Conservation (phyloP, 2,113 vertebrate genomes). For the Condylura cristata region DNA sequence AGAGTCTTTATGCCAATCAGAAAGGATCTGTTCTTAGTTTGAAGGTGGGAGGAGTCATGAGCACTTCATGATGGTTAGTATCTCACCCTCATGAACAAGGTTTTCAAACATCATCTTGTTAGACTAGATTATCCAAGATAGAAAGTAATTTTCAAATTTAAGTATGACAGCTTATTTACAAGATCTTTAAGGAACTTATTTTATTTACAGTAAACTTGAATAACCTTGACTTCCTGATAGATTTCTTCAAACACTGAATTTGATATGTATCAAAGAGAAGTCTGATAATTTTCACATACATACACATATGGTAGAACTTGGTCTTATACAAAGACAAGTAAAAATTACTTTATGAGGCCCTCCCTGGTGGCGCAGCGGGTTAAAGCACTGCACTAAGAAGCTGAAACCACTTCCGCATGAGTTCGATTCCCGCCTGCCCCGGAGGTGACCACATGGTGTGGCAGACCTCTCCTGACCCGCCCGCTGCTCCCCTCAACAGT, state of each 20-base stretch:
- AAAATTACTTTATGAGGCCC: neutral
- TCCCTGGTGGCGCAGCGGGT: no score
- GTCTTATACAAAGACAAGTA: neutral
- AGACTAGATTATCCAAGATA: constrained; percentile 33
- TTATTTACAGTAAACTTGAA: neutral
- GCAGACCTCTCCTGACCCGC: no score
- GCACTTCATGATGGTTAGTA: neutral
- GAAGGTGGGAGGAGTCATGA: neutral
- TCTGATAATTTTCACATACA: neutral
- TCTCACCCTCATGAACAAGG: neutral
- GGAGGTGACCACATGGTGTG: no score
- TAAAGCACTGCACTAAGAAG: no score
- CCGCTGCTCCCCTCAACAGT: no score
- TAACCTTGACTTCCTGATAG: neutral
- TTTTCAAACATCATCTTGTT: neutral
- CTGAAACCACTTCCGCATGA: no score
- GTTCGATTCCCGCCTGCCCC: no score
- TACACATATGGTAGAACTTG: neutral
- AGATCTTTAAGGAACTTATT: neutral
- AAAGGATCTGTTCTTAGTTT: neutral
- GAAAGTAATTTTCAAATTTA: constrained; percentile 37
- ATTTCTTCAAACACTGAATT: constrained; percentile 27
- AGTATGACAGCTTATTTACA: constrained; percentile 41
- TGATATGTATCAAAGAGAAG: neutral
- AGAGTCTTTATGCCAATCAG: neutral